phyloP scores from a whole-genome alignment of 2,888 invertebrate species.

The Tetheella fluctuosa region DNA sequence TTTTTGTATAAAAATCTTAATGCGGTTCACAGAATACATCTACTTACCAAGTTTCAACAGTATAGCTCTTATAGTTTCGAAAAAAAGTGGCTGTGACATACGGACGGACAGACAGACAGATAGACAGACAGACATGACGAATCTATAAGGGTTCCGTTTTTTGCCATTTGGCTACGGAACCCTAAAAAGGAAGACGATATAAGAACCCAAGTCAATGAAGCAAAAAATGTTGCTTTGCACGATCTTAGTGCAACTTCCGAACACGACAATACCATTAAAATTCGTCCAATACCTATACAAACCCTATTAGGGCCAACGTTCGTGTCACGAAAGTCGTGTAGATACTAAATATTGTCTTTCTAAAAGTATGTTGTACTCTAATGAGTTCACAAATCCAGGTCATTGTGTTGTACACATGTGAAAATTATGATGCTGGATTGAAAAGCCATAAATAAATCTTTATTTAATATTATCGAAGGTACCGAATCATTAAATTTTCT shows the following conservation, averaged over 20 bases:
- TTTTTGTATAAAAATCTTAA: too few relatives aligned
- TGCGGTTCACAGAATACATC: too few relatives aligned
- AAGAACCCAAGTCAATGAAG: slow-evolving; percentile 36
- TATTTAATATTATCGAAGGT: neutral
- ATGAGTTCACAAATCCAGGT: slow-evolving; percentile 27
- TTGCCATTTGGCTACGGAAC: neutral
- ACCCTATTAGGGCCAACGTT: slow-evolving; percentile 12
- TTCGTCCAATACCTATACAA: slow-evolving; percentile 12
- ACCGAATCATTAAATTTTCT: too few relatives aligned
- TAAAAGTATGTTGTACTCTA: slow-evolving; percentile 16
- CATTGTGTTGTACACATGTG: slow-evolving; percentile 40
- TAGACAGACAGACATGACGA: too few relatives aligned
- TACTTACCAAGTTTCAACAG: too few relatives aligned
- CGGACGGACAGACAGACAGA: too few relatives aligned
- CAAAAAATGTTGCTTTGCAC: slow-evolving; percentile 65
- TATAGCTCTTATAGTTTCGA: too few relatives aligned
- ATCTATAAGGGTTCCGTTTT: neutral
- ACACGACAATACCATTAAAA: slow-evolving; percentile 48
- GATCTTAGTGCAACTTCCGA: slow-evolving; percentile 63
- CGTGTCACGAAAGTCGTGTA: slow-evolving; percentile 13
- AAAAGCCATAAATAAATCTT: neutral
- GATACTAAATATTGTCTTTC: slow-evolving; percentile 36
- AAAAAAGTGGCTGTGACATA: too few relatives aligned
- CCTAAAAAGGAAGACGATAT: slow-evolving; percentile 15
- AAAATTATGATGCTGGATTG: slow-evolving; percentile 29